A percentile compares a stretch with the other conserved stretches of the same genome.
Evolutionary conservation across 2,797 vertebrate species (phyloP).

Genomic region (Gymnoscopelus microlampas): DNA sequence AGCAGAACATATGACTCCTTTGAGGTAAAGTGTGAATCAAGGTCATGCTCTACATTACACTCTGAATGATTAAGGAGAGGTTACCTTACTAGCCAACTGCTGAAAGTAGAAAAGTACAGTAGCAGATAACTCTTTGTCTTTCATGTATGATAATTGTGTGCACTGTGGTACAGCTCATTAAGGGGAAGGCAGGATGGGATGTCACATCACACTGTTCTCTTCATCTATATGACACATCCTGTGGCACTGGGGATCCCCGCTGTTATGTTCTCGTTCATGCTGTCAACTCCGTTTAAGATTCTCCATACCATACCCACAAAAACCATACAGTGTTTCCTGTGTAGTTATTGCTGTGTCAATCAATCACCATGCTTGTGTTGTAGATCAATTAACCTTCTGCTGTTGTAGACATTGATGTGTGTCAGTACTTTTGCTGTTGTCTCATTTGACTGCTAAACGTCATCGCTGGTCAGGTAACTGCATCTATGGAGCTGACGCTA

Average conservation of each 20-base stretch:
- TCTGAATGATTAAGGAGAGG: slow-evolving; percentile 20
- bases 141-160: slow-evolving; percentile 12
- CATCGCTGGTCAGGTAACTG: not conserved
- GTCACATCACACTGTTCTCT: slow-evolving; percentile 28
- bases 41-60: slow-evolving; percentile 20
- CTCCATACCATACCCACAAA: not conserved
- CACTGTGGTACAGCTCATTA: slow-evolving; percentile 50
- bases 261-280: slow-evolving; percentile 25
- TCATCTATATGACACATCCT: slow-evolving; percentile 48
- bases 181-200: slow-evolving; percentile 75
- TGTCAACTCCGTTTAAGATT: not conserved
- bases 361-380: not conserved
- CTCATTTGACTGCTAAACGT: no score
- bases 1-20: slow-evolving; percentile 16
- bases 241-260: slow-evolving; percentile 69
- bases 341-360: slow-evolving; percentile 10
- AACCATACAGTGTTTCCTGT: slow-evolving; percentile 38
- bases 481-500: not conserved
- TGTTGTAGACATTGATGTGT: no score
- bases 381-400: no score
- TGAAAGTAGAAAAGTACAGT: slow-evolving; percentile 66
- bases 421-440: no score
- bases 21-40: slow-evolving; percentile 4
- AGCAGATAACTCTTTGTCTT: slow-evolving; percentile 41
- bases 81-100: not conserved